A percentile compares a stretch with the other conserved stretches of the same genome.
Conservation (phyloP, 2,113 vertebrate genomes). For the Sebastes schlegelii region DNA sequence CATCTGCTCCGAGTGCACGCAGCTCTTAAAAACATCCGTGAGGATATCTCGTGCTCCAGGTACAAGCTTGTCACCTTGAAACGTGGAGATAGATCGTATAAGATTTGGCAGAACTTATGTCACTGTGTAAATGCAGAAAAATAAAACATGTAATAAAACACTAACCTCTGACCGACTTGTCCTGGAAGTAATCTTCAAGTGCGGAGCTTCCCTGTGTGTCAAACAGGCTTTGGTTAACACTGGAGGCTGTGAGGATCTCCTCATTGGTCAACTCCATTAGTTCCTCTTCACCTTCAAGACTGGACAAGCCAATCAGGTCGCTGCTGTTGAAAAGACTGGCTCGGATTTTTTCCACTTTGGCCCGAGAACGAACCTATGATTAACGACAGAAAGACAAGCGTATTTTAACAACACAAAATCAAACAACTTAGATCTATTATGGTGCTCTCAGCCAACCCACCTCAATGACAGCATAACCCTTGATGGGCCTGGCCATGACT, state of each 20-base stretch:
- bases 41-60: slow-evolving; percentile 93
- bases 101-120: background rate
- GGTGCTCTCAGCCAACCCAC: slow-evolving; percentile 74
- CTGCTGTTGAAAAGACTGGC: slow-evolving; percentile 98
- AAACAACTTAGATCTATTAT: background rate
- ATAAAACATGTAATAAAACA: slow-evolving; percentile 19
- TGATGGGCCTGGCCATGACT: slow-evolving; percentile 88
- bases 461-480: slow-evolving; percentile 98
- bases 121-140: slow-evolving; percentile 6
- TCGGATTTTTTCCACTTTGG: slow-evolving; percentile 98
- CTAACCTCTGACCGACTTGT: slow-evolving; percentile 94
- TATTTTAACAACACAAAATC: slow-evolving; percentile 13
- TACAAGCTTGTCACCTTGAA: slow-evolving; percentile 92
- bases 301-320: slow-evolving; percentile 96
- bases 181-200: slow-evolving; percentile 95
- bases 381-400: background rate
- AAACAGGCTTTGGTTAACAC: slow-evolving; percentile 97
- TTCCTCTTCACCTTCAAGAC: slow-evolving; percentile 95
- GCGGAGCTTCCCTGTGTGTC: slow-evolving; percentile 97
- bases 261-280: slow-evolving; percentile 98
- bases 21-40: slow-evolving; percentile 97
- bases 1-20: slow-evolving; percentile 93
- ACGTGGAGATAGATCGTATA: background rate
- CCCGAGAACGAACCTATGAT: slow-evolving; percentile 92
- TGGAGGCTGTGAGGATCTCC: slow-evolving; percentile 97